Base-by-base conservation (phyloP, 2,113 vertebrate genomes). In the Brachyistius frenatus region DNA sequence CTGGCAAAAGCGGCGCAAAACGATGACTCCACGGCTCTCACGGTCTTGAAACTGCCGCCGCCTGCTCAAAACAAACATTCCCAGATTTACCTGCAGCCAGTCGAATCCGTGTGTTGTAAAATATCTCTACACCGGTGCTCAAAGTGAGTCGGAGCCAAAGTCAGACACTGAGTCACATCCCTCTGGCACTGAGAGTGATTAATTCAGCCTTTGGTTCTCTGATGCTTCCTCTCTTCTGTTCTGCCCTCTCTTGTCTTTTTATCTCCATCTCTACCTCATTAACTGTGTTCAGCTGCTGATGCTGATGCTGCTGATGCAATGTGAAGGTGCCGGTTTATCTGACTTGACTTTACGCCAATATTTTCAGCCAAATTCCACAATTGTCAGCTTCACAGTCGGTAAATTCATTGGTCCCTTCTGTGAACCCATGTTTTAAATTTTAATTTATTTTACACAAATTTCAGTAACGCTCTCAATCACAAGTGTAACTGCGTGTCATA, bases 191-290 rank as follows among this genome's bases (percentile, higher is more conserved):
- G 8, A 75, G 16, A 49, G 50, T 62, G 66, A 87, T 83, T 68
- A 47, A 78, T 75, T 56, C 6, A 30, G 39, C 60, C 62, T n/a
- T 54, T 39, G 63, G 49, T 54, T 73, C 47, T 62, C 46, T 46
- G 53, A 54, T 23, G 53, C 60, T 32, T 80, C 36, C 58, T 46
- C 70, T 81, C 31, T 67, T 36, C 23, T 56, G 14, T 35, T 50
- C 37, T 31, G 13, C 39, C 39, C 53, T 39, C 53, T 52, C 47
- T 68, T 66, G 14, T 82, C 54, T 86, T 66, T 75, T 67, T 46
- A 81, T 80, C 78, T 78, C 32, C 39, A 32, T 61, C 64, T 73
- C 56, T 53, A 9, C 16, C 64, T 79, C 82, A 73, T 86, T 81
- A 86, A 73, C 44, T 2, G 36, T 44, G 55, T 71, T 80, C 15